These are phyloP conservation scores for Ectropis grisescens DNA, from an alignment of 1,140 invertebrate species.

Conservation along the genomic window DNA sequence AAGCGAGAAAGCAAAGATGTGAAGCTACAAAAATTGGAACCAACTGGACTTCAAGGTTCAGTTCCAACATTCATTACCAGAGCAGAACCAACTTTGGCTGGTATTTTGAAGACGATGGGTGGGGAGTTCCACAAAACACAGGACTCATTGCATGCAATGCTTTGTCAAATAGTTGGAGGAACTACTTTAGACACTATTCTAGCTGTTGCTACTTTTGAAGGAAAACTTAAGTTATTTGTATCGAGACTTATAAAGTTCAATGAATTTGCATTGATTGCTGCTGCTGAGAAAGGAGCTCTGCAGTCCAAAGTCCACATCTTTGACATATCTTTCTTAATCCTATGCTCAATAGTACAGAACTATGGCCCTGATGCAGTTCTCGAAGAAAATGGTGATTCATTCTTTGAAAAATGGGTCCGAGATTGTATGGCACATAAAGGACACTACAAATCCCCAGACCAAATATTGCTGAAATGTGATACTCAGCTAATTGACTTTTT, in stretches of 20 bases:
- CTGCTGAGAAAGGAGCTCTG: constrained; percentile 74
- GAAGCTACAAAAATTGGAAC: constrained; percentile 75
- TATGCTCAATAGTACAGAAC: constrained; percentile 92
- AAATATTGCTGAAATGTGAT: constrained; percentile 84
- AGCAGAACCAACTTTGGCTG: constrained; percentile 88
- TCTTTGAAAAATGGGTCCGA: constrained; percentile 94
- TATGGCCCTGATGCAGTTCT: constrained; percentile 85
- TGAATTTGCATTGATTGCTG: constrained; percentile 85
- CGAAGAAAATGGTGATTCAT: constrained; percentile 83
- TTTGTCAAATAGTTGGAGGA: constrained; percentile 71
- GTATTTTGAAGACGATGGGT: constrained; percentile 89
- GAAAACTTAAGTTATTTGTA: constrained; percentile 89
- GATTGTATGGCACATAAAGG: constrained; percentile 91
- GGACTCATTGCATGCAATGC: constrained; percentile 73
- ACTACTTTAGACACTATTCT: constrained; percentile 90
- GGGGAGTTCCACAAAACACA: constrained; percentile 92
- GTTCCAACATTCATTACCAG: constrained; percentile 86
- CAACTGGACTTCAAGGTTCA: constrained; percentile 72
- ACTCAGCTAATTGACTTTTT: constrained; percentile 84
- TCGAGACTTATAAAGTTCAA: constrained; percentile 92
- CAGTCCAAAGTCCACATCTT: constrained; percentile 85
- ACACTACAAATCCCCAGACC: constrained; percentile 87
- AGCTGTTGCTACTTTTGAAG: constrained; percentile 90
- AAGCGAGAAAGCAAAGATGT: constrained; percentile 73
- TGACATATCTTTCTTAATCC: constrained; percentile 94